Evolutionary conservation across 2,113 vertebrate genomes (phyloP), one percentile per base, ranked within the genome.

Genomic region (Nesospiza acunhae): DNA sequence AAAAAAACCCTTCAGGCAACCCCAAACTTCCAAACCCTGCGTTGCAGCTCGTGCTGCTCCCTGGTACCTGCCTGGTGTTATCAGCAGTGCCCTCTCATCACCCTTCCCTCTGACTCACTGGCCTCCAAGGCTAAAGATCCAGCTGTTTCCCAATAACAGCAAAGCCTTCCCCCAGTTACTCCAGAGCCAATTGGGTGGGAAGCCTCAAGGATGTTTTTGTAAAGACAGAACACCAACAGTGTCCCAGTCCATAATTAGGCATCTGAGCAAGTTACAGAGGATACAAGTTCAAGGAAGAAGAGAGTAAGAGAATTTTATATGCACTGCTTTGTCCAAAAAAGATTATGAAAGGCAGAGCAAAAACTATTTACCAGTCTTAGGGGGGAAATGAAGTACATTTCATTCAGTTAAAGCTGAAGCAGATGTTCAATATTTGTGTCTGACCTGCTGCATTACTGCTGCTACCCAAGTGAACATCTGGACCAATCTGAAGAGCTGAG

Each of bases 271-370:
- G 87, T 84, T 67, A 52, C 50, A 78, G 94, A n/a, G 62, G 81
- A 84, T 62, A 37, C 0, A 55, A 31, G 37, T 13, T 89, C 69
- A 89, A 96, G 87, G 83, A 89, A 81, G 86, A 92, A 87, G 86
- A 41, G 82, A 83, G 75, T 63, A 91, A 37, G 79, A 92, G 79
- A 82, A 76, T 96, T 97, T 88, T 96, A 90, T 86, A 76, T 33
- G 94, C 33, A 6, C 89, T 44, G 88, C 91, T 95, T 95, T 74
- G 89, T 94, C 86, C 90, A 93, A 94, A 89, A 94, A 81, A 93
- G 83, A 96, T 83, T 84, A 95, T 62, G 91, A 91, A 94, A 97
- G 64, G 93, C 92, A 91, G 86, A 88, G 39, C 63, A 85, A 95
- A 95, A 97, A 92, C 19, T 60, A 77, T 75, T 96, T 97, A 89